Evolutionary conservation across 2,888 invertebrate genomes (phyloP), one percentile per base, ranked within the genome.

Genomic region (Cryptocephalus moraei): DNA sequence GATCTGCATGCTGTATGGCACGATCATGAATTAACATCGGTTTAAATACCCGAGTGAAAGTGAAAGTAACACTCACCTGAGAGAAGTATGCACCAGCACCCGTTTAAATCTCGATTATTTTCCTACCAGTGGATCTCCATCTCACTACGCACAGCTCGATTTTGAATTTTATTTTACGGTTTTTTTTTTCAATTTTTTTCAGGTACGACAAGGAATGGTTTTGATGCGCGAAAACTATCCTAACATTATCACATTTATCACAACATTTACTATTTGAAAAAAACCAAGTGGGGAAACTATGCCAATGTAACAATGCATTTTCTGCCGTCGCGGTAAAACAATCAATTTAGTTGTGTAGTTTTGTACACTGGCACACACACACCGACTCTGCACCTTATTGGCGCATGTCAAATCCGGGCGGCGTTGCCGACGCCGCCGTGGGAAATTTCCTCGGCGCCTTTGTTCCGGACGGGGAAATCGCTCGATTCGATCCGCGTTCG

Each of bases 181-280:
- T 22, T 22, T 22, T 22, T 22, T 22, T 22, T 22, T 6, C 6
- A 22, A 4, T 22, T 22, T 22, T 22, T 54, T 54, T 61, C 62
- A 62, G 62, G 62, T 62, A 62, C 62, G 51, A 53, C 49, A 50
- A 22, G 50, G 56, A 59, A 56, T 51, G 52, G 36, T 36, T 36
- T 36, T 36, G 36, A 36, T 53, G 52, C 54, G 51, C 50, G 56
- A 54, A 51, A 55, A 57, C 59, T 62, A 62, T 58, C 56, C 64
- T 64, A 63, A 56, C 61, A 62, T 58, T 64, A 64, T 64, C 64
- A 64, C 64, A 64, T 61, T 52, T 64, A 64, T 64, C 64, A 64
- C 64, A 63, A 63, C 63, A 62, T 61, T 59, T 61, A 62, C 57
- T 57, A 22, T 22, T 22, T 22, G 36, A 36, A 36, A 36, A 36